Percentiles rank a stretch among this genome's conserved stretches.
phyloP scores from a whole-genome alignment of 2,888 invertebrate genomes.

The Drosophila melanosoma region DNA sequence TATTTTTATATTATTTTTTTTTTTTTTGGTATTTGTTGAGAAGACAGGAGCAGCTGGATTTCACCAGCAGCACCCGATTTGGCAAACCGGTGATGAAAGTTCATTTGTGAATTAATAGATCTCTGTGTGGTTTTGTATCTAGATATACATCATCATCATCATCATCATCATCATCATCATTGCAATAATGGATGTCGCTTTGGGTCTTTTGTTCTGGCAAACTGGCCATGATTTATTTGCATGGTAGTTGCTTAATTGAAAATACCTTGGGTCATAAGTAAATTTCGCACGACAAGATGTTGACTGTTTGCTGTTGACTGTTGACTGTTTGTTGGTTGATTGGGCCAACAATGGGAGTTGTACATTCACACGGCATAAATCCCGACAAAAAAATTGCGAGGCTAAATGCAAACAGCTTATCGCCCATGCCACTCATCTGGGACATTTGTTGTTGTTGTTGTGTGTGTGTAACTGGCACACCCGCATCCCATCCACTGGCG shows the following conservation, averaged over 20 bases:
- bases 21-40: conserved; percentile 17
- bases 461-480: conserved; percentile 12
- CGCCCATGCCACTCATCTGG: conserved; percentile 38
- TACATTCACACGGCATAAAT: conserved; percentile 68
- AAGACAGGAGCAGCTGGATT: conserved; percentile 37
- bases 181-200: not conserved
- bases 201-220: conserved; percentile 31
- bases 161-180: conserved; percentile 5
- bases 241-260: conserved; percentile 60
- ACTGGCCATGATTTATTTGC: conserved; percentile 53
- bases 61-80: conserved; percentile 34
- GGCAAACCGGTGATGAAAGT: conserved; percentile 58
- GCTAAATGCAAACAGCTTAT: conserved; percentile 59
- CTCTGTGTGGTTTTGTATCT: conserved; percentile 9
- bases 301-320: conserved; percentile 1
- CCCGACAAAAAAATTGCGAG: conserved; percentile 53
- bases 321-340: conserved; percentile 17
- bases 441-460: conserved; percentile 11
- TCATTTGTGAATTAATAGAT: conserved; percentile 31
- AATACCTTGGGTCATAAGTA: conserved; percentile 55
- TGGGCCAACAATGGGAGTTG: conserved; percentile 57
- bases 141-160: conserved; percentile 1
- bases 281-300: conserved; percentile 56
- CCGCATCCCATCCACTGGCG: conserved; percentile 5
- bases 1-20: too few species aligned